These are phyloP conservation scores for Rutilus rutilus DNA, from an alignment of 2,113 vertebrate genomes.

Conservation along the genomic window DNA sequence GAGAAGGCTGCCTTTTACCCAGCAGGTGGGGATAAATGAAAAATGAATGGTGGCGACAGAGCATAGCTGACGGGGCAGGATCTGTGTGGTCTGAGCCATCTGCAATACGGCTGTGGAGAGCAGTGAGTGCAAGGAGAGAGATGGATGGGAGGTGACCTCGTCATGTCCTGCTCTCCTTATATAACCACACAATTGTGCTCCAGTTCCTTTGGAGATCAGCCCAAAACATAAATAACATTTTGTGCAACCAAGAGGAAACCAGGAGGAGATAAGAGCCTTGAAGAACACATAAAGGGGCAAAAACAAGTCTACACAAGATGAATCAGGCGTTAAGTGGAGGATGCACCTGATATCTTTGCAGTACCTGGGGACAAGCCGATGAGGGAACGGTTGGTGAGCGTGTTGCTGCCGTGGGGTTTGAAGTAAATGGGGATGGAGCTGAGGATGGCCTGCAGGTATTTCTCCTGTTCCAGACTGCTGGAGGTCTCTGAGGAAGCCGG, in stretches of 20 bases:
- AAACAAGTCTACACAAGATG: constrained; percentile 59
- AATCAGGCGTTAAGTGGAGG: constrained; percentile 16
- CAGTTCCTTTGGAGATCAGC: constrained; percentile 68
- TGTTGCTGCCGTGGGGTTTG: constrained; percentile 86
- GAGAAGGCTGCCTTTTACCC: constrained; percentile 38
- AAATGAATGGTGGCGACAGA: constrained; percentile 13
- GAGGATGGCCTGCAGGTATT: constrained; percentile 94
- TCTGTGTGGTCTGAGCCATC: constrained; percentile 36
- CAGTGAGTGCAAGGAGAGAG: constrained; percentile 59
- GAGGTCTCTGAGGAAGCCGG: constrained; percentile 90
- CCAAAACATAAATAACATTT: constrained; percentile 58
- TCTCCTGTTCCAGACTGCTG: constrained; percentile 97
- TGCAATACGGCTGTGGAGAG: constrained; percentile 25
- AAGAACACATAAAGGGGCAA: constrained; percentile 53
- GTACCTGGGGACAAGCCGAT: constrained; percentile 94
- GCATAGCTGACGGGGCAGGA: constrained; percentile 39
- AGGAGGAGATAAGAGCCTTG: constrained; percentile 56
- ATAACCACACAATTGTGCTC: constrained; percentile 73
- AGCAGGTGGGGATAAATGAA: constrained; percentile 49
- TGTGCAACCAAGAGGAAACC: constrained; percentile 45
- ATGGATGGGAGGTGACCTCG: constrained; percentile 66
- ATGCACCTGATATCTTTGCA: constrained; percentile 13
- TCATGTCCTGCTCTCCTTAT: constrained; percentile 66
- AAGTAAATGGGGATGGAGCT: constrained; percentile 89
- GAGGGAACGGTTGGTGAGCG: constrained; percentile 85